Evolutionary conservation across 2,797 vertebrate genomes (phyloP), one percentile per base, ranked within the genome.

Genomic region (Microcaecilia unicolor): DNA sequence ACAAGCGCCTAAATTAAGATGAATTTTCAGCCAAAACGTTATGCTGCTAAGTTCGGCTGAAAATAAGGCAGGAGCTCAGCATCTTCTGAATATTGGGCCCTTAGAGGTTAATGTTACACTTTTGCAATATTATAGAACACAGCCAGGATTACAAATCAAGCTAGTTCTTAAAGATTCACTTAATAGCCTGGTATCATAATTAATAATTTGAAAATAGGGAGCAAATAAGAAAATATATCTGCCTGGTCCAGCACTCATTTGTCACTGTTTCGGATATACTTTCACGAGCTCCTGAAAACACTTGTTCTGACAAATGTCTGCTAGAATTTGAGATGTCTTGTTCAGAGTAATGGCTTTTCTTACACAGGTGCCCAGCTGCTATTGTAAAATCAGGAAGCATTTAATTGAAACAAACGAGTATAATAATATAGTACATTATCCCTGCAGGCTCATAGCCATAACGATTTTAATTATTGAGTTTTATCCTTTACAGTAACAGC

Each of bases 371-470:
- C 89, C 89, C 88, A 87, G 85, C 90, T 88, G 93, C 89, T 96
- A 84, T 86, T 93, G 92, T 95, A 93, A 95, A 93, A 95, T 90
- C 93, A 95, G 88, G 81, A 87, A 87, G 93, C 91, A 88, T 93
- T 98, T 97, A 97, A 98, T 98, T 97, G 94, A 97, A 98, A 98
- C 94, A 97, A 98, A 97, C 88, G 91, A 93, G 89, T 91, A 89
- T 97, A 97, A 97, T 98, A 96, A 98, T 93, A 87, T 93, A 87
- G 92, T 89, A 93, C 91, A 96, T 98, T 95, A 97, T 97, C 93
- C 90, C 93, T 76, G 87, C 89, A 93, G 93, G 93, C 91, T 81
- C 69, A 78, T 85, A 83, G 81, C 86, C 85, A 85, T 89, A 90
- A 85, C 90, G 90, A 87, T 91, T 94, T 98, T 97, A 97, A 98